Evolutionary conservation across 2,888 invertebrate species (phyloP).

Genomic region (Ischnura elegans): DNA sequence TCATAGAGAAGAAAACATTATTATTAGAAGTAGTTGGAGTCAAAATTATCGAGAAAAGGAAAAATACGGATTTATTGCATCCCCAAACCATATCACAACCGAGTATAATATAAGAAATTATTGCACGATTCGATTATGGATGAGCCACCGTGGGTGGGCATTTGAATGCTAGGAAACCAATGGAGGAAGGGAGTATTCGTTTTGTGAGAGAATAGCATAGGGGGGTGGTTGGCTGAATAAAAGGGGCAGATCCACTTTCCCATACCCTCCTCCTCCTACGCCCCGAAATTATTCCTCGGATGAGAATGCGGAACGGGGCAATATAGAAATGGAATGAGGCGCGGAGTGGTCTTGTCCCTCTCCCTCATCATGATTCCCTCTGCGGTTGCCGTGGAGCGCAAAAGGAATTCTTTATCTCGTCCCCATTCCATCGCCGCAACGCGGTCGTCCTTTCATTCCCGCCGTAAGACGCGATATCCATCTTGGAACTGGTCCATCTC

Average conservation of each 20-base stretch:
- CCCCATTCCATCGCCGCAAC: not conserved
- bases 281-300: not conserved
- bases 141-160: no score
- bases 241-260: not conserved
- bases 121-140: no score
- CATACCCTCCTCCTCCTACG: not conserved
- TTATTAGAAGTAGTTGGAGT: no score
- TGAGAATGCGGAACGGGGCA: not conserved
- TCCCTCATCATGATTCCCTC: conserved; percentile 4
- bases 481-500: conserved; percentile 21
- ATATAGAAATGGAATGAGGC: not conserved
- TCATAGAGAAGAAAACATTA: no score
- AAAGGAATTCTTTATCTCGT: not conserved
- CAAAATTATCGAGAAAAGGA: no score
- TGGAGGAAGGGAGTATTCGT: not conserved
- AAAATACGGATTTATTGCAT: no score
- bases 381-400: not conserved
- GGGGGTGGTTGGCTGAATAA: no score
- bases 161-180: no score
- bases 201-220: no score
- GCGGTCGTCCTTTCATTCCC: not conserved
- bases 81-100: no score
- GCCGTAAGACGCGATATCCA: not conserved
- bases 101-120: no score
- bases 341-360: not conserved